These are phyloP conservation scores for Antheraea assamensis DNA, from an alignment of 2,888 invertebrate genomes.

Conservation along the genomic window DNA sequence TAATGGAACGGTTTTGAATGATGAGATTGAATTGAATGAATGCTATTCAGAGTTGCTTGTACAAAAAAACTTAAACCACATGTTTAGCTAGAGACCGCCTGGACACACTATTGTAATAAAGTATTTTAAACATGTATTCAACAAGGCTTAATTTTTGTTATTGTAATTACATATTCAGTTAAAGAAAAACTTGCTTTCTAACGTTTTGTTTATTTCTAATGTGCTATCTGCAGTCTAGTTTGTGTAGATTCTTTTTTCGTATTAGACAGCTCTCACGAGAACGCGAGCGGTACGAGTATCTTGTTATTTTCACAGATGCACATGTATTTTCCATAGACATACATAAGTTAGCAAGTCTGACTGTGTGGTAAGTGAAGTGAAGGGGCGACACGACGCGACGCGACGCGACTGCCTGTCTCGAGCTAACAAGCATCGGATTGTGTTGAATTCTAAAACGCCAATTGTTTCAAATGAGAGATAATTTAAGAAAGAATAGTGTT, in stretches of 20 bases:
- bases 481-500: neutral
- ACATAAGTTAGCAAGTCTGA: slow-evolving; percentile 23
- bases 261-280: slow-evolving; percentile 16
- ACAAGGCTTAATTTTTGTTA: too few species aligned
- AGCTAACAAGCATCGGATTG: slow-evolving; percentile 37
- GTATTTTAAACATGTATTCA: too few species aligned
- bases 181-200: neutral
- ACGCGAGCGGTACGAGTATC: slow-evolving; percentile 28
- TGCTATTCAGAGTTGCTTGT: too few species aligned
- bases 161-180: neutral
- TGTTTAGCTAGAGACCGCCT: too few species aligned
- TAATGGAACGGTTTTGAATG: too few species aligned
- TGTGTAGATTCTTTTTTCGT: slow-evolving; percentile 24
- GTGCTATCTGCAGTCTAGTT: neutral
- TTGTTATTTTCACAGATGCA: slow-evolving; percentile 38
- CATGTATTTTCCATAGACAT: slow-evolving; percentile 20
- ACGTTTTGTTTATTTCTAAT: neutral
- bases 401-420: slow-evolving; percentile 27
- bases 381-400: slow-evolving; percentile 28
- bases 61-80: too few species aligned
- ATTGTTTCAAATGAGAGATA: slow-evolving; percentile 24
- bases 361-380: slow-evolving; percentile 31
- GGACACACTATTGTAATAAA: too few species aligned
- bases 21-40: too few species aligned
- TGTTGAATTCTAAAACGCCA: slow-evolving; percentile 37